These are phyloP conservation scores for Hemichromis elongatus DNA, from an alignment of 2,113 vertebrate species.

Conservation along the genomic window DNA sequence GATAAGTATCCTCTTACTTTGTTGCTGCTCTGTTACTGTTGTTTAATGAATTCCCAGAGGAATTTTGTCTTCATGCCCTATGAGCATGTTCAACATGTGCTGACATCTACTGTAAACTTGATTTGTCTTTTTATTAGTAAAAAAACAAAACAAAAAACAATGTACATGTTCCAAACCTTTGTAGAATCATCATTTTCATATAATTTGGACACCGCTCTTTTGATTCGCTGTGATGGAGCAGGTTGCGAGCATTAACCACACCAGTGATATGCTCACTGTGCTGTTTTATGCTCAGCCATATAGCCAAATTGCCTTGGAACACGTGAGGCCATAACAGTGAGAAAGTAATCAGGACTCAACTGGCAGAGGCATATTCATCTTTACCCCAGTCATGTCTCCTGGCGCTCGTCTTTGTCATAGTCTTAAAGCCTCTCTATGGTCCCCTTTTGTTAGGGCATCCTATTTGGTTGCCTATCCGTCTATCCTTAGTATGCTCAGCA, in stretches of 20 bases:
- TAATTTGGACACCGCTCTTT: background rate
- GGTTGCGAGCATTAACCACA: constrained; percentile 38
- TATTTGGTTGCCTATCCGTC: background rate
- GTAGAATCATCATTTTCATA: background rate
- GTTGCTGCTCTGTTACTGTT: background rate
- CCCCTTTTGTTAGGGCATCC: background rate
- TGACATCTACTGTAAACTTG: background rate
- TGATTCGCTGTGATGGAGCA: constrained; percentile 42
- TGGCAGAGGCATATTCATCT: constrained; percentile 65
- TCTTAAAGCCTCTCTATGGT: constrained; percentile 5
- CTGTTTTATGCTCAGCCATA: constrained; percentile 57
- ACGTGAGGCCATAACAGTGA: constrained; percentile 59
- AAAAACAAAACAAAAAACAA: background rate
- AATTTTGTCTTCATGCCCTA: background rate
- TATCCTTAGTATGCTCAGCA: background rate
- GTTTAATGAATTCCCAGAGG: background rate
- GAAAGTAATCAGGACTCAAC: constrained; percentile 69
- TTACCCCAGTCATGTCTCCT: constrained; percentile 54
- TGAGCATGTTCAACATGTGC: background rate
- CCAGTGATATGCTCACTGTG: constrained; percentile 43
- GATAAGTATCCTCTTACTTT: background rate
- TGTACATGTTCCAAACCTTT: background rate
- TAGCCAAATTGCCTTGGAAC: constrained; percentile 38
- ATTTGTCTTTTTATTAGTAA: background rate
- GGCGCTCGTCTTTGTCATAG: constrained; percentile 28